These are phyloP conservation scores for Lycorma delicatula DNA, from an alignment of 1,140 invertebrate genomes.

Conservation along the genomic window DNA sequence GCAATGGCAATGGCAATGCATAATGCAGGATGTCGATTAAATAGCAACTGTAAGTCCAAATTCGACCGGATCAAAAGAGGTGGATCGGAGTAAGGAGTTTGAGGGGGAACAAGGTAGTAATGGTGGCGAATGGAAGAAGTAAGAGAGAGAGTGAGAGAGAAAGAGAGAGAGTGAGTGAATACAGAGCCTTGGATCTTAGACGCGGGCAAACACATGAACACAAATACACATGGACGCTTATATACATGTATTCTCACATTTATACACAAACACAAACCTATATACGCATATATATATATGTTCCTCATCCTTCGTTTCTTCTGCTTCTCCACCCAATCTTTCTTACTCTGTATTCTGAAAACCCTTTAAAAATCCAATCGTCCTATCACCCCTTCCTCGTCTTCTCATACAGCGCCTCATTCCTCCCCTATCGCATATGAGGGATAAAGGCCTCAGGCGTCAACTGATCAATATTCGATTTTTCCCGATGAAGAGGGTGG, in stretches of 20 bases:
- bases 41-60: too few relatives aligned
- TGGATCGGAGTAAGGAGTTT: too few relatives aligned
- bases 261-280: not conserved
- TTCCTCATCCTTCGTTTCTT: not conserved
- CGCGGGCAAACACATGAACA: not conserved
- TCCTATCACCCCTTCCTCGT: not conserved
- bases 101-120: too few relatives aligned
- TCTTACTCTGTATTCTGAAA: slow-evolving; percentile 3
- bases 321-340: not conserved
- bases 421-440: not conserved
- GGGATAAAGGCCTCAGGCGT: slow-evolving; percentile 4
- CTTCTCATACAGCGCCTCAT: not conserved
- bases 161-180: not conserved
- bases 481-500: not conserved
- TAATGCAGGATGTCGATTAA: too few relatives aligned
- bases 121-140: too few relatives aligned
- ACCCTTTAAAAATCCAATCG: slow-evolving; percentile 7
- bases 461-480: slow-evolving; percentile 7
- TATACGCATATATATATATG: not conserved
- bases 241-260: not conserved
- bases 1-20: too few relatives aligned
- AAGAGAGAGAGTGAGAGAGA: not conserved
- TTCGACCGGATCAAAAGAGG: too few relatives aligned
- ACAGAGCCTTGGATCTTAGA: not conserved
- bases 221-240: not conserved